Evolutionary conservation across 1,140 invertebrate species (phyloP), one percentile per base, ranked within the genome.

Genomic region (Camponotus pennsylvanicus): DNA sequence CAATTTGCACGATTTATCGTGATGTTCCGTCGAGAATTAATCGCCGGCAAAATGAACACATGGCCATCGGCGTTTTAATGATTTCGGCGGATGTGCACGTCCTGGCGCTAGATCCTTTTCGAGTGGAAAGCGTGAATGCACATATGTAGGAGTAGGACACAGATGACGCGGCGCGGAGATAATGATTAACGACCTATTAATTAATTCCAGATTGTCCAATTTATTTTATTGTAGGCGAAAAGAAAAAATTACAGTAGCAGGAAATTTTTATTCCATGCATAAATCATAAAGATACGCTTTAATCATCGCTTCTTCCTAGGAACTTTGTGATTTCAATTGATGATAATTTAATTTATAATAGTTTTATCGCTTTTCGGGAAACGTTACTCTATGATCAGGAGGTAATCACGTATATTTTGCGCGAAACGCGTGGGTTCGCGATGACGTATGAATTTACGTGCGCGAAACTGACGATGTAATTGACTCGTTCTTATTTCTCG

Each of bases 1-100:
- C 55, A 57, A 83, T 83, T 83, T 73, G 67, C 61, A 73, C 67
- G 69, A 83, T 83, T 83, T 83, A 83, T 83, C 79, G 79, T 57
- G 69, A 34, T 57, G 27, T 13, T 40, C 55, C 79, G 55, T 75
- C 69, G 79, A 27, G 27, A 83, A 83, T 83, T 61, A 83, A 83
- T 40, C 37, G 57, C 21, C 27, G 21, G n/a, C 15, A 57, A 70
- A 52, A 80, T 21, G 45, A 69, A 79, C 64, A 37, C 49, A 52
- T 64, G 9, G 42, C 3, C 52, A 82, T 71, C 52, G 66, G 40
- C 40, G 27, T 59, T 82, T 27, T 73, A 82, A 82, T 59, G 79
- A 71, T 82, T 61, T 61, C 79, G 59, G 45, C 59, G 52, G 27
- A 82, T 6, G 66, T 15, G 78, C 78, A 1, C 40, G 0, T 73